phyloP scores from a whole-genome alignment of 2,888 invertebrate genomes.

The Liopterus haemorrhoidalis region DNA sequence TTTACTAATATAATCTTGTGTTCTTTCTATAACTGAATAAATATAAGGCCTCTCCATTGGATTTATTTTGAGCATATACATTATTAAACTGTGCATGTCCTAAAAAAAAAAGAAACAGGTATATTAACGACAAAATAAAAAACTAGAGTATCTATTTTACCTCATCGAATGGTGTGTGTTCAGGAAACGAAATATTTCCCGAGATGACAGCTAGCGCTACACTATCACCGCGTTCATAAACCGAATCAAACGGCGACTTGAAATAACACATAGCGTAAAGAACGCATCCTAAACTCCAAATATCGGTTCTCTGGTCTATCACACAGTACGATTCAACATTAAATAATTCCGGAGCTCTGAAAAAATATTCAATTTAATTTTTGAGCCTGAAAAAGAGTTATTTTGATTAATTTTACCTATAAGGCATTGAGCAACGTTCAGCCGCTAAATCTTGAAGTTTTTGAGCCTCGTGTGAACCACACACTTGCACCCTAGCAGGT shows the following conservation, averaged over 20 bases:
- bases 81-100: slow-evolving; percentile 64
- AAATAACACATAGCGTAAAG: slow-evolving; percentile 80
- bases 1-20: slow-evolving; percentile 53
- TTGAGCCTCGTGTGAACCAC: slow-evolving; percentile 63
- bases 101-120: slow-evolving; percentile 43
- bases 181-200: slow-evolving; percentile 66
- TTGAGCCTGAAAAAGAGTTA: no score
- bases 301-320: slow-evolving; percentile 78
- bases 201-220: slow-evolving; percentile 79
- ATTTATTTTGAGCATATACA: slow-evolving; percentile 67
- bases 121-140: slow-evolving; percentile 11
- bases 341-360: slow-evolving; percentile 83
- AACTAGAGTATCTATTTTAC: slow-evolving; percentile 37
- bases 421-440: slow-evolving; percentile 82
- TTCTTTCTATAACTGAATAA: slow-evolving; percentile 61
- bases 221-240: slow-evolving; percentile 79
- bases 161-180: slow-evolving; percentile 58
- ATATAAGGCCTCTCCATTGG: slow-evolving; percentile 71
- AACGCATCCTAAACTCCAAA: slow-evolving; percentile 85
- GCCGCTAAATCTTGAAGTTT: slow-evolving; percentile 72
- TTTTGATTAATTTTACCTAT: no score
- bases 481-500: slow-evolving; percentile 58
- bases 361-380: no score
- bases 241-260: slow-evolving; percentile 77
- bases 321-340: slow-evolving; percentile 74